phyloP scores from a whole-genome alignment of 1,140 invertebrate genomes.

The Lucilia sericata region DNA sequence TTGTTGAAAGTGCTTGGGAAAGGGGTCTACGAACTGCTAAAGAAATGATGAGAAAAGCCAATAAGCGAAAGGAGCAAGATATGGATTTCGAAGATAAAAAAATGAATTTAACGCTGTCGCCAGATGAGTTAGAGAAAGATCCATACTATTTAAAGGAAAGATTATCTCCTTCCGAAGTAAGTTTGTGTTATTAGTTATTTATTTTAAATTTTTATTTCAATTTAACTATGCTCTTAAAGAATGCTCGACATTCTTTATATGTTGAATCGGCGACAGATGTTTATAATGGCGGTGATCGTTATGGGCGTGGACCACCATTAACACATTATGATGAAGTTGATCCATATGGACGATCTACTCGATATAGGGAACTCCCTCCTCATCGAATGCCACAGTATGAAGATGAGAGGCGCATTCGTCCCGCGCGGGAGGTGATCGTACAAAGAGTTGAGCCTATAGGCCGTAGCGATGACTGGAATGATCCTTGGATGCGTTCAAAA shows the following conservation, averaged over 20 bases:
- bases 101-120: slow-evolving; percentile 81
- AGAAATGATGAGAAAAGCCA: slow-evolving; percentile 92
- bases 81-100: slow-evolving; percentile 98
- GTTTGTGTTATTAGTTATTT: background rate
- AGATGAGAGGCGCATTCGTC: slow-evolving; percentile 72
- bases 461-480: slow-evolving; percentile 88
- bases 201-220: background rate
- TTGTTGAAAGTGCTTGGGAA: slow-evolving; percentile 92
- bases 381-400: slow-evolving; percentile 67
- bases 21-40: slow-evolving; percentile 87
- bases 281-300: slow-evolving; percentile 60
- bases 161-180: slow-evolving; percentile 50
- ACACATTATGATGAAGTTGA: slow-evolving; percentile 62
- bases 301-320: slow-evolving; percentile 52
- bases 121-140: slow-evolving; percentile 91
- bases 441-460: slow-evolving; percentile 75
- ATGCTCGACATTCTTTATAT: slow-evolving; percentile 44
- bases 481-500: slow-evolving; percentile 90
- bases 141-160: slow-evolving; percentile 79
- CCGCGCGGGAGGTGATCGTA: slow-evolving; percentile 83
- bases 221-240: slow-evolving; percentile 18
- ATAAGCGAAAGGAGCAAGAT: slow-evolving; percentile 93
- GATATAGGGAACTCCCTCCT: slow-evolving; percentile 64
- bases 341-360: slow-evolving; percentile 60
- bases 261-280: slow-evolving; percentile 43